A percentile compares a stretch with the other conserved stretches of the same genome.
These are phyloP conservation scores for Eulemur coronatus DNA, from an alignment of 2,797 vertebrate genomes.

Conservation along the genomic window DNA sequence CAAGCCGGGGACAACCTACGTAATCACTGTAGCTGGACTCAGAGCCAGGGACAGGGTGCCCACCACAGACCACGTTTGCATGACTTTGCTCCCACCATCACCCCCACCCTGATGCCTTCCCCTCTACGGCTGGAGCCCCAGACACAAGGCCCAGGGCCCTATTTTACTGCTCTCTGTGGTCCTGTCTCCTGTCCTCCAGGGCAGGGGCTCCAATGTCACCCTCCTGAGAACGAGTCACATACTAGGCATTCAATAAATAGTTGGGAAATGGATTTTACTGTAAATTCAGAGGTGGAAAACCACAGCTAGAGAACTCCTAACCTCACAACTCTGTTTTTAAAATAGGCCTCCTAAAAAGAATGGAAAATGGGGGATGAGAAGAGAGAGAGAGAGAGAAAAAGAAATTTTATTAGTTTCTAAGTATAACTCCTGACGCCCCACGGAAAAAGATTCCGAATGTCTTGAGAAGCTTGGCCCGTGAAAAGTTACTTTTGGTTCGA, in stretches of 20 bases:
- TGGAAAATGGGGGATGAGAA: constrained; percentile 52
- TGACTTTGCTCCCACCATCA: not conserved
- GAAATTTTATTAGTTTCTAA: constrained; percentile 80
- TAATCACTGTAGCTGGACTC: not conserved
- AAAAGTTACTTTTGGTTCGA: constrained; percentile 51
- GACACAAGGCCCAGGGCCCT: not conserved
- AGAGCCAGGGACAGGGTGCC: not conserved
- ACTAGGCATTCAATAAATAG: constrained; percentile 39
- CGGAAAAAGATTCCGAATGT: constrained; percentile 80
- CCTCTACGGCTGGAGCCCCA: not conserved
- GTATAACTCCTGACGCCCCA: constrained; percentile 79
- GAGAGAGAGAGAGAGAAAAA: not conserved
- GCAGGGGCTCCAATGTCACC: not conserved
- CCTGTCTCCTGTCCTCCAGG: not conserved
- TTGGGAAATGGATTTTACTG: constrained; percentile 37
- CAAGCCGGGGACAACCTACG: not conserved
- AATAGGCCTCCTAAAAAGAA: constrained; percentile 57
- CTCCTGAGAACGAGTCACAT: not conserved
- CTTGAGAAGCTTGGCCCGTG: constrained; percentile 69
- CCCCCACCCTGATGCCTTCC: not conserved
- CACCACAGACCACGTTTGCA: rapidly evolving
- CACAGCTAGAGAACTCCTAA: constrained; percentile 58
- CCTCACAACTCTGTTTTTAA: constrained; percentile 70
- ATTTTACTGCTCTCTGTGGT: not conserved
- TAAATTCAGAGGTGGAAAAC: constrained; percentile 39